phyloP scores from a whole-genome alignment of 1,140 invertebrate genomes.

The Neotoxoptera formosana region DNA sequence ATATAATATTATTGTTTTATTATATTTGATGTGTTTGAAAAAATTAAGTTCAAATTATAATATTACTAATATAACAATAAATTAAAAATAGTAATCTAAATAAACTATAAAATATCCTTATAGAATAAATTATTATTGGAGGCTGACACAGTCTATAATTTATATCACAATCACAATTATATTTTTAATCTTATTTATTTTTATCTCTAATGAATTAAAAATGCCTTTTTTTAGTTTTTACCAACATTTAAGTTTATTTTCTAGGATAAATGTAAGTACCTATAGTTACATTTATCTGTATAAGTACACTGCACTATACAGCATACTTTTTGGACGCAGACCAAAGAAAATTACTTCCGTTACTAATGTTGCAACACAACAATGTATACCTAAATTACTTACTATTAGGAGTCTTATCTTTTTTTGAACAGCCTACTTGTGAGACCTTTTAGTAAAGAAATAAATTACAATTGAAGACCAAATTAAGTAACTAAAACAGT shows the following conservation, averaged over 20 bases:
- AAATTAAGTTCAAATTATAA: too few species aligned
- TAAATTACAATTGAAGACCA: background rate
- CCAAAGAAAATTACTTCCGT: background rate
- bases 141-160: too few species aligned
- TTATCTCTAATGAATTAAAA: background rate
- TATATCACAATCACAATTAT: too few species aligned
- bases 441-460: background rate
- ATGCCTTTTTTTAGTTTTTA: background rate
- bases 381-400: background rate
- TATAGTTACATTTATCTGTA: background rate
- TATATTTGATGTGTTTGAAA: too few species aligned
- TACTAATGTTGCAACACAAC: background rate
- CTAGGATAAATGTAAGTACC: background rate
- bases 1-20: too few species aligned
- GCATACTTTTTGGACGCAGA: background rate
- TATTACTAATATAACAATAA: too few species aligned
- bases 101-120: too few species aligned
- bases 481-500: background rate
- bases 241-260: background rate
- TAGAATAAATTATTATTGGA: too few species aligned
- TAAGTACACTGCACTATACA: background rate
- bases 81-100: too few species aligned
- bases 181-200: background rate
- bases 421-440: background rate
- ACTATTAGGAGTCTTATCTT: background rate